Evolutionary conservation across 64 coral and sea anemone species (phyloP), one percentile per base, ranked within the genome.

Genomic region (Montipora cactus): DNA sequence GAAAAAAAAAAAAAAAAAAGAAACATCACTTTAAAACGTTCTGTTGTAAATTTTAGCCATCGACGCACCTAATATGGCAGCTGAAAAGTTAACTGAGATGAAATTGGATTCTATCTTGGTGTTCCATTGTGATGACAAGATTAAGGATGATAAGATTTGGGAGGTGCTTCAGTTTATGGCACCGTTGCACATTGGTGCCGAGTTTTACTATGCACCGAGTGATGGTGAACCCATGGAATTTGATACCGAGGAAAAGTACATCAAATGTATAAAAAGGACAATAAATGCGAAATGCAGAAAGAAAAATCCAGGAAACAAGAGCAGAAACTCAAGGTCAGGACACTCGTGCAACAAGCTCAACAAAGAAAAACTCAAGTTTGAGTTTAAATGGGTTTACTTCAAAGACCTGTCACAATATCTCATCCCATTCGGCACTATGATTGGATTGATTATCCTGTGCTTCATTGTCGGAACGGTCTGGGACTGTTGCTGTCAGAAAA

Each of bases 371-470:
- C 57, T 61, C 0, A 82, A 82, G 57, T 82, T 66, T 66, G 55
- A 82, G 14, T 82, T 82, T 57, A 44, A 82, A 45, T 82, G 80
- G 80, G 55, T 62, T 15, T 82, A 82, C 15, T 82, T 82, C 28
- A 64, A 61, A 82, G 10, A 64, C 58, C 12, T 45, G 28, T 7
- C 20, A 4, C 80, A 82, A 13, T 82, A 82, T 25, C 57, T 82
- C 0, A 82, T 82, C 12, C 80, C 80, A 37, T 64, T 82, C 23
- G 11, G 58, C 14, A 55, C 55, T 44, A 51, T 82, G 58, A 8
- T 82, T 82, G 80, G 80, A 44, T 1, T 55, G 22, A 45, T 82
- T 2, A 16, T 82, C 3, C 12, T 82, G 4, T n/a, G 13, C 9
- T 62, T 18, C 20, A 16, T 64, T 46, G 59, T 44, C 45, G 80